Evolutionary conservation across 1,140 invertebrate species (phyloP), one percentile per base, ranked within the genome.

Genomic region (Caenorhabditis brenneri): DNA sequence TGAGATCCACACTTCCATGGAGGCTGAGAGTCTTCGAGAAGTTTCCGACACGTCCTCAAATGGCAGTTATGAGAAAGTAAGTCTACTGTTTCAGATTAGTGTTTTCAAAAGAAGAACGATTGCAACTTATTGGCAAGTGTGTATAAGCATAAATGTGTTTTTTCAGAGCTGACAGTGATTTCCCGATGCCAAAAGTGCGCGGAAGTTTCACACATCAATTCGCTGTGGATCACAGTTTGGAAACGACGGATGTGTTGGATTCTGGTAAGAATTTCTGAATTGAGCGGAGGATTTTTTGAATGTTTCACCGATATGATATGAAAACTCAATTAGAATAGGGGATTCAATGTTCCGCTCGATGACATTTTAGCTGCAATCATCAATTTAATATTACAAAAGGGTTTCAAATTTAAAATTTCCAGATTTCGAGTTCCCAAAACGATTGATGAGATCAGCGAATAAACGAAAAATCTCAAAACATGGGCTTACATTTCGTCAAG

Each of bases 151-250:
- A 36, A 15, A 15, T 51, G 10, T 60, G 39, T 42, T 42, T 5
- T 69, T 81, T 46, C 80, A 82, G 78, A 79, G 94, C 97, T 19
- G 95, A 96, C 3, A 95, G 95, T 10, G 97, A 99, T 91, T 99
- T 99, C 89, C 95, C 94, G 90, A 92, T 98, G 31, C 97, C 97
- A 24, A 99, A 99, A 92, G 95, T 99, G 0, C 93, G 97, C 27
- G 97, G 99, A 91, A 98, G 96, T 91, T 99, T 99, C 91, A 98
- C 99, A 95, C 93, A 96, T 31, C 96, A 97, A 90, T 99, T 99
- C 91, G 95, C 97, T 1, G 94, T 94, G 87, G 91, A 87, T 92
- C 60, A 87, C 24, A 78, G 42, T n/a, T 55, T 58, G 31, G 84
- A 85, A n/a, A 65, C 82, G 10, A 85, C 60, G 2, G 84, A 85